Evolutionary conservation across 2,888 invertebrate genomes (phyloP).

Genomic region (Tetramorium bicarinatum): DNA sequence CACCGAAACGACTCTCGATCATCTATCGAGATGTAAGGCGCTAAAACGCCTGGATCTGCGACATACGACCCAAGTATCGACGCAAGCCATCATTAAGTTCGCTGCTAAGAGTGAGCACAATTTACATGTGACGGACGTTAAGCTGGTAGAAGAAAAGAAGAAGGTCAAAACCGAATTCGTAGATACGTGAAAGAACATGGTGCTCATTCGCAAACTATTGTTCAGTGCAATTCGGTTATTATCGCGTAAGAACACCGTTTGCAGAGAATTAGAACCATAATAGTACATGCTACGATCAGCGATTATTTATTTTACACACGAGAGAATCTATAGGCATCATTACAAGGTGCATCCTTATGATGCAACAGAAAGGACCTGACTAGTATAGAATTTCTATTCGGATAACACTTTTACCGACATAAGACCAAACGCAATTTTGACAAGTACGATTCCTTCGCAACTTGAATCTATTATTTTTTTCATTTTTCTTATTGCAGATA

Average conservation of each 20-base stretch:
- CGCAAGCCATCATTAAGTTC: conserved; percentile 94
- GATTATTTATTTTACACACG: conserved; percentile 69
- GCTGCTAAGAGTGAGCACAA: conserved; percentile 93
- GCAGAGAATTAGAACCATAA: conserved; percentile 41
- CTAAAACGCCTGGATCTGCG: conserved; percentile 92
- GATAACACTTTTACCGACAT: conserved; percentile 60
- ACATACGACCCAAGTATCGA: conserved; percentile 93
- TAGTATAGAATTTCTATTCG: conserved; percentile 67
- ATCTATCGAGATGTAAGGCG: conserved; percentile 92
- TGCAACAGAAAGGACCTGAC: conserved; percentile 63
- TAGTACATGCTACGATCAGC: conserved; percentile 41
- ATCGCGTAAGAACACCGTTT: conserved; percentile 20
- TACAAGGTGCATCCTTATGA: conserved; percentile 55
- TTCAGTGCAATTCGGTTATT: conserved; percentile 67
- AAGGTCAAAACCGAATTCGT: conserved; percentile 74
- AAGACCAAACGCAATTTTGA: conserved; percentile 50
- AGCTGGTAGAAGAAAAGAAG: conserved; percentile 89
- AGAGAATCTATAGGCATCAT: conserved; percentile 57
- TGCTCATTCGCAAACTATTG: conserved; percentile 32
- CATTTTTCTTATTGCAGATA: conserved; percentile 52
- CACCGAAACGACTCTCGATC: conserved; percentile 94
- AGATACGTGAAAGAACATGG: conserved; percentile 62
- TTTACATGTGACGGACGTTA: conserved; percentile 93
- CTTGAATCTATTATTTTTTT: conserved; percentile 56
- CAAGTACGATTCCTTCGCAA: conserved; percentile 56